Percentiles rank a stretch among this genome's conserved stretches.
These are phyloP conservation scores for Lutjanus erythropterus DNA, from an alignment of 2,113 vertebrate species.

Conservation along the genomic window DNA sequence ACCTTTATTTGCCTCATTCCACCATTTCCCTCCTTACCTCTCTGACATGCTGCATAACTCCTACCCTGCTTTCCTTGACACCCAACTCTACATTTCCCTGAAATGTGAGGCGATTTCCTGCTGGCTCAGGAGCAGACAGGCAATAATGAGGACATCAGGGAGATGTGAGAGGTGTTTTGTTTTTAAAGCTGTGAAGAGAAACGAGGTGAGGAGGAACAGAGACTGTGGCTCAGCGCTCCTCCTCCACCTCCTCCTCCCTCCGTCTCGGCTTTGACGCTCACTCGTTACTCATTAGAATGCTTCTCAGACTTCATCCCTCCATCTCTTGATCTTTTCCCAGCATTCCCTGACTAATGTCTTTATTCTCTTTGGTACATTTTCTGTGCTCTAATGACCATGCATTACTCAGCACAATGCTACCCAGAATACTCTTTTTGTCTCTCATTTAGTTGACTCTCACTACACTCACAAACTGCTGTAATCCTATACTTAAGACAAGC, in stretches of 20 bases:
- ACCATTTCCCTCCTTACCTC: conserved; percentile 1
- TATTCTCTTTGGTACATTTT: not conserved
- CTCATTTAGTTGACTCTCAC: not conserved
- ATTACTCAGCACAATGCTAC: conserved; percentile 6
- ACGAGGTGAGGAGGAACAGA: conserved; percentile 5
- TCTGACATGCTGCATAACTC: conserved; percentile 25
- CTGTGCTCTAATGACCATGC: not conserved
- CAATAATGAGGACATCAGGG: conserved; percentile 49
- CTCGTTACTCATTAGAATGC: conserved; percentile 22
- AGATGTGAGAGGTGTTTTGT: conserved; percentile 41
- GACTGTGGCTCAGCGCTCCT: conserved; percentile 3
- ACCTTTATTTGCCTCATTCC: conserved; percentile 9
- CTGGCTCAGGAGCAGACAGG: conserved; percentile 28
- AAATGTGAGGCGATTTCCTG: conserved; percentile 34
- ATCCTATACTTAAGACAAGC: not conserved
- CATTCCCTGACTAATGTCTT: conserved; percentile 2
- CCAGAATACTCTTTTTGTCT: not conserved
- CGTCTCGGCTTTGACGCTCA: not conserved
- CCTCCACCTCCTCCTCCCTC: not conserved
- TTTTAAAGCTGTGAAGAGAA: conserved; percentile 31
- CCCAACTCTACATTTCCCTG: conserved; percentile 11
- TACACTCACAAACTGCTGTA: not conserved
- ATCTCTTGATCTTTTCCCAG: conserved; percentile 15
- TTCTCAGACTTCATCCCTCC: not conserved
- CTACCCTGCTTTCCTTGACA: conserved; percentile 6